A percentile compares a stretch with the other conserved stretches of the same genome.
Evolutionary conservation across 2,888 invertebrate genomes (phyloP).

Genomic region (Nomada lathburiana): DNA sequence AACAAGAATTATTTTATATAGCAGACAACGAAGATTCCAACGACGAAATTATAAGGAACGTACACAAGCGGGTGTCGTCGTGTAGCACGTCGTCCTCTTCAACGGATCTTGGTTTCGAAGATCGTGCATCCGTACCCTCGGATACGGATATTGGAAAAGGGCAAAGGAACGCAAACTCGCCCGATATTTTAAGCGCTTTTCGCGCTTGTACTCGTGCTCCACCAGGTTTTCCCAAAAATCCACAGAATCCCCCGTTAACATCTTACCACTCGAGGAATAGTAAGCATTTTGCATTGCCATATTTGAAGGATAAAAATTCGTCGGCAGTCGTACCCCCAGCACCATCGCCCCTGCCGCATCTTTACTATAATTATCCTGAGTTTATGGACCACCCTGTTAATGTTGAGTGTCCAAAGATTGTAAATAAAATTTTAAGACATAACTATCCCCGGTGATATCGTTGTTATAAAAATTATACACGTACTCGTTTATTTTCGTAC

Average conservation of each 20-base stretch:
- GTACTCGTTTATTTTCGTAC: not conserved
- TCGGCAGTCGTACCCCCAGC: constrained; percentile 2
- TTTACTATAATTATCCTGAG: constrained; percentile 50
- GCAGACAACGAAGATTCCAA: constrained; percentile 18
- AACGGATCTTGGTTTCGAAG: constrained; percentile 30
- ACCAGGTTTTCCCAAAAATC: constrained; percentile 37
- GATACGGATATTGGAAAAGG: not conserved
- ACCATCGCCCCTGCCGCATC: constrained; percentile 41
- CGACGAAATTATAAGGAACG: not conserved
- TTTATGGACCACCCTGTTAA: constrained; percentile 37
- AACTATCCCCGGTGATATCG: constrained; percentile 29
- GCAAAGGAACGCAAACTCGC: not conserved
- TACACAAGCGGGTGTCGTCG: not conserved
- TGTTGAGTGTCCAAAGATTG: constrained; percentile 1
- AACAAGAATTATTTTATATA: constrained; percentile 3
- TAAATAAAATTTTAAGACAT: constrained; percentile 20
- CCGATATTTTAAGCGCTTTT: not conserved
- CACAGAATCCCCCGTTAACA: constrained; percentile 34
- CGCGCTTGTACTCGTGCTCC: constrained; percentile 4
- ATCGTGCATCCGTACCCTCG: not conserved
- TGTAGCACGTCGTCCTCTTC: constrained; percentile 26
- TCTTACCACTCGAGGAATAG: not conserved
- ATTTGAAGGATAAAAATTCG: not conserved
- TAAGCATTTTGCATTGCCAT: not conserved
- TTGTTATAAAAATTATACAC: not conserved